Conservation (phyloP, 2,888 invertebrate species). For the Noctua pronuba region DNA sequence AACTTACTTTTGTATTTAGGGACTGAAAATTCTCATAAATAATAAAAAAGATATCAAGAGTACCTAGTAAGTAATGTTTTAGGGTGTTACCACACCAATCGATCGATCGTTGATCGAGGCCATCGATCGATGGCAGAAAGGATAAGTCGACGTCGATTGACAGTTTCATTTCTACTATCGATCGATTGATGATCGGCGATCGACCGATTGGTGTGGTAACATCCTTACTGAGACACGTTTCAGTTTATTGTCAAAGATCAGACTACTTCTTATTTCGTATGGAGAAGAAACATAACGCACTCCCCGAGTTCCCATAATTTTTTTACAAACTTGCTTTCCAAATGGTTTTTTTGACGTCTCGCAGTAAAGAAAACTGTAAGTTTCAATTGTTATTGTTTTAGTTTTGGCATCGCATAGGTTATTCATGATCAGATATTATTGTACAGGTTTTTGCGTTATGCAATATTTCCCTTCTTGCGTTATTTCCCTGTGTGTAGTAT, state of each 20-base stretch:
- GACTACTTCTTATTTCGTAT: neutral
- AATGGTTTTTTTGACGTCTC: constrained; percentile 62
- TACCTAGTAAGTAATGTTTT: too few relatives aligned
- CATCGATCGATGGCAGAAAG: too few relatives aligned
- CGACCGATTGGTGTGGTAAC: too few relatives aligned
- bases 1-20: neutral
- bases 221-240: neutral
- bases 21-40: neutral
- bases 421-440: constrained; percentile 69
- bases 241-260: neutral
- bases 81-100: too few relatives aligned
- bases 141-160: too few relatives aligned
- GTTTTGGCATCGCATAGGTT: constrained; percentile 71
- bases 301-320: constrained; percentile 23
- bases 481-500: constrained; percentile 48
- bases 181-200: too few relatives aligned
- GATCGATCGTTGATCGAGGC: too few relatives aligned
- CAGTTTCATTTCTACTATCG: too few relatives aligned
- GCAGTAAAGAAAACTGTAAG: constrained; percentile 63
- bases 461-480: constrained; percentile 44
- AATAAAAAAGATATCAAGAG: neutral
- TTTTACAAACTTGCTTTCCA: constrained; percentile 48
- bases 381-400: constrained; percentile 73
- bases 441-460: constrained; percentile 60
- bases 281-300: neutral